These are phyloP conservation scores for Amblyraja radiata DNA, from an alignment of 2,797 vertebrate genomes.

Conservation along the genomic window DNA sequence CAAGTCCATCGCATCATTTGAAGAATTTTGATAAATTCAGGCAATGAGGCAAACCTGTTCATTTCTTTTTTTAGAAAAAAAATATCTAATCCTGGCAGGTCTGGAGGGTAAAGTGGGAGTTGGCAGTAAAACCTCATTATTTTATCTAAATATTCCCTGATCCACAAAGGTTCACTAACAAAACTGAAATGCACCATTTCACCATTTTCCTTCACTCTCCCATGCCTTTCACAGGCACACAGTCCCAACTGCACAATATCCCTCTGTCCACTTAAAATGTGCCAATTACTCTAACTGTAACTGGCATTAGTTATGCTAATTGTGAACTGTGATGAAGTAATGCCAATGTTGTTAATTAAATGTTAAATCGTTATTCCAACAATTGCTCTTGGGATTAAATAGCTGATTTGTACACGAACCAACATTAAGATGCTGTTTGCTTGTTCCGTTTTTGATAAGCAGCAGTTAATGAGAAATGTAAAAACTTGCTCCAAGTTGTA, in stretches of 20 bases:
- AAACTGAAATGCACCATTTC: neutral
- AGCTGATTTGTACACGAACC: neutral
- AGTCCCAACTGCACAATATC: neutral
- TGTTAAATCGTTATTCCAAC: neutral
- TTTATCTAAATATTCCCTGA: neutral
- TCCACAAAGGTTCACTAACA: neutral
- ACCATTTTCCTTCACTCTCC: neutral
- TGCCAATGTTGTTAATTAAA: neutral
- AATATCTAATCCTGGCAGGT: neutral
- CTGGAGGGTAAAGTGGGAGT: no score
- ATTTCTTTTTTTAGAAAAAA: neutral
- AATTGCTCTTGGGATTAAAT: conserved; percentile 6
- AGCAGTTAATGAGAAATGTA: conserved; percentile 8
- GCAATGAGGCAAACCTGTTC: neutral
- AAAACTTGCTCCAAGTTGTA: neutral
- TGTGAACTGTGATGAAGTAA: neutral
- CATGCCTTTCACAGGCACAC: neutral
- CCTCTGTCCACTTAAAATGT: neutral
- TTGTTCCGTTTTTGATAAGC: neutral
- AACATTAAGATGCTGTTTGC: neutral
- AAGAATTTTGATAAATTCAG: neutral
- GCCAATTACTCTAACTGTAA: neutral
- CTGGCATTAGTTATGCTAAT: neutral
- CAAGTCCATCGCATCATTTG: neutral
- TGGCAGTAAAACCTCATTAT: neutral